phyloP scores from a whole-genome alignment of 2,797 vertebrate species.

The Mionectes olivaceus region DNA sequence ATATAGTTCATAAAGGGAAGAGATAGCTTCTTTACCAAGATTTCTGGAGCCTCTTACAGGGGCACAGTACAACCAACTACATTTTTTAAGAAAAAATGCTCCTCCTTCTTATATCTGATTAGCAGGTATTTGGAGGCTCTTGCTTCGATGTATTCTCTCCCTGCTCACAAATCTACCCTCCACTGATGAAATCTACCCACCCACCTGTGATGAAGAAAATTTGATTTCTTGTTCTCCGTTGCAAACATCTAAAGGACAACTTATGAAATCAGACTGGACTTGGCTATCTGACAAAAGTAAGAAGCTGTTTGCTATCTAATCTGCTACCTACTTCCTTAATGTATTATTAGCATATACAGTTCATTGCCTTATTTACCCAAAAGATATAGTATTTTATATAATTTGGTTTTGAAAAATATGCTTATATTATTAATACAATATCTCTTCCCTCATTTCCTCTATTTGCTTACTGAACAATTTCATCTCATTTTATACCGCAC shows the following conservation, averaged over 20 bases:
- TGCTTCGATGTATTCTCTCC: neutral
- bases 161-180: neutral
- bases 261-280: neutral
- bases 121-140: neutral
- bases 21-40: neutral
- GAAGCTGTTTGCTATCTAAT: neutral
- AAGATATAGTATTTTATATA: neutral
- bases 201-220: neutral
- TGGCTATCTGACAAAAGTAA: neutral
- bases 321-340: neutral
- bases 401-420: neutral
- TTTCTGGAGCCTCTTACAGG: neutral
- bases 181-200: neutral
- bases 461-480: neutral
- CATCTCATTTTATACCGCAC: neutral
- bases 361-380: neutral
- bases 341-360: neutral
- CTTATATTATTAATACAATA: neutral
- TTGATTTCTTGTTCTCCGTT: fast-evolving
- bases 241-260: neutral
- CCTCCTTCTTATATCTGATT: neutral
- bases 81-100: neutral
- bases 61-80: neutral
- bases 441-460: neutral
- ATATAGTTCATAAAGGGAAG: neutral